Percentiles rank a stretch among this genome's conserved stretches.
phyloP scores from a whole-genome alignment of 2,113 vertebrate genomes.

The Gopherus flavomarginatus region DNA sequence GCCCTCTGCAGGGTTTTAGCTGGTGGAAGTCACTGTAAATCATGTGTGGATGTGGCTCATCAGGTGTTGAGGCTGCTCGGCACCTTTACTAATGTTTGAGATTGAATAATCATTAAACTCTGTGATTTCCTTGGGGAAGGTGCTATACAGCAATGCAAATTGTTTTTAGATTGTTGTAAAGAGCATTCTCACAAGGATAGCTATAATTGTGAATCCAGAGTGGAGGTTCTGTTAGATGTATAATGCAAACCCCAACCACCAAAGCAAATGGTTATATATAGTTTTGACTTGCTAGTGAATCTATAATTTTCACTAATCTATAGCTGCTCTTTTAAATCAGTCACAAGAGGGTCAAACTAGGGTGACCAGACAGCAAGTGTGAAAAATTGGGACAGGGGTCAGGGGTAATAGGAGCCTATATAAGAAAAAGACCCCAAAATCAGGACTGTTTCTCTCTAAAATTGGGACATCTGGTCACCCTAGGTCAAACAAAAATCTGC shows the following conservation, averaged over 20 bases:
- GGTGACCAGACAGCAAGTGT: too few species aligned
- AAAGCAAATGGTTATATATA: not conserved
- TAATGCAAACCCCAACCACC: not conserved
- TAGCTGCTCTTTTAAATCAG: not conserved
- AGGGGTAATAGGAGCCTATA: too few species aligned
- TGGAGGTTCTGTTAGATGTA: not conserved
- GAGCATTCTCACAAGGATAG: not conserved
- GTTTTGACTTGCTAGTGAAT: fast-evolving
- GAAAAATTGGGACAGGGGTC: too few species aligned
- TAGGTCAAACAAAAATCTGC: not conserved
- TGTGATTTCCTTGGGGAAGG: not conserved
- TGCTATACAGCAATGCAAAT: not conserved
- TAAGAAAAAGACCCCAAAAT: too few species aligned
- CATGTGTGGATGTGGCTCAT: fast-evolving
- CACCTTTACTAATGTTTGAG: not conserved
- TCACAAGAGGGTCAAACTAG: not conserved
- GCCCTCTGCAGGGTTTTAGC: not conserved
- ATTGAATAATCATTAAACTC: not conserved
- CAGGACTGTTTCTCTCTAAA: too few species aligned
- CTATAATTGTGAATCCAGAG: not conserved
- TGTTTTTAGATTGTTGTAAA: not conserved
- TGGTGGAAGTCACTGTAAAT: not conserved
- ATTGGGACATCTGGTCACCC: too few species aligned
- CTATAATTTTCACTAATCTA: not conserved
- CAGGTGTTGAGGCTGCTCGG: not conserved